Evolutionary conservation across 2,797 vertebrate species (phyloP).

Genomic region (Alcedo atthis): DNA sequence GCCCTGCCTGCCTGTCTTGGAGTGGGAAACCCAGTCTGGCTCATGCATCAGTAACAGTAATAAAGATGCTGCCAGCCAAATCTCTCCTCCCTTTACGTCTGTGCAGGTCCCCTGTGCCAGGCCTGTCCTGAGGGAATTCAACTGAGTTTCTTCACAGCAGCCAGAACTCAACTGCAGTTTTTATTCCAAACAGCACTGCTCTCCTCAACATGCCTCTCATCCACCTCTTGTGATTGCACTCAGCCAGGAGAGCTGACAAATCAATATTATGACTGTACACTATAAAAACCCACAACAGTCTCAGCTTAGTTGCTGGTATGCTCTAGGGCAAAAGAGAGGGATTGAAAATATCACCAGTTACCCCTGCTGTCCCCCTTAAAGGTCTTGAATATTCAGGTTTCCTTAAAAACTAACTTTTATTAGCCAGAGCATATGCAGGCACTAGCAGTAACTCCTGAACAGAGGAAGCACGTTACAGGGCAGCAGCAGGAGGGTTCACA

Average conservation of each 20-base stretch:
- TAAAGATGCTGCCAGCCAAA: slow-evolving; percentile 34
- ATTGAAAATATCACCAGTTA: background rate
- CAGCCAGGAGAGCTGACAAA: background rate
- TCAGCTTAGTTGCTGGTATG: background rate
- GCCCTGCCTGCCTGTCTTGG: slow-evolving; percentile 47
- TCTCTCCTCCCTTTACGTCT: slow-evolving; percentile 21
- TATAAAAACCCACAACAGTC: background rate
- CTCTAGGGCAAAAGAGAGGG: background rate
- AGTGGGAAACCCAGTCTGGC: slow-evolving; percentile 56
- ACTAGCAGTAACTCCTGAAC: background rate
- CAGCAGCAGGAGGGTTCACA: background rate
- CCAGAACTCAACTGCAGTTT: background rate
- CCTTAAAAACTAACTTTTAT: background rate
- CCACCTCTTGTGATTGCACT: background rate
- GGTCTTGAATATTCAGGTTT: background rate
- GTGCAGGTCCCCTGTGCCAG: slow-evolving; percentile 29
- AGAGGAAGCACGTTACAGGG: background rate
- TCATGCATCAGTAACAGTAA: slow-evolving; percentile 47
- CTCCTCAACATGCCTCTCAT: background rate
- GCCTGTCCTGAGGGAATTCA: slow-evolving; percentile 6
- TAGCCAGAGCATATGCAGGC: background rate
- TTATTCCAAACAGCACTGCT: background rate
- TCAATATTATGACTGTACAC: background rate
- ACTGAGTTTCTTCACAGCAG: background rate
- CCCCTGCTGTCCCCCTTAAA: background rate